Evolutionary conservation across 2,113 vertebrate genomes (phyloP), one percentile per base, ranked within the genome.

Genomic region (Mionectes macconnelli): DNA sequence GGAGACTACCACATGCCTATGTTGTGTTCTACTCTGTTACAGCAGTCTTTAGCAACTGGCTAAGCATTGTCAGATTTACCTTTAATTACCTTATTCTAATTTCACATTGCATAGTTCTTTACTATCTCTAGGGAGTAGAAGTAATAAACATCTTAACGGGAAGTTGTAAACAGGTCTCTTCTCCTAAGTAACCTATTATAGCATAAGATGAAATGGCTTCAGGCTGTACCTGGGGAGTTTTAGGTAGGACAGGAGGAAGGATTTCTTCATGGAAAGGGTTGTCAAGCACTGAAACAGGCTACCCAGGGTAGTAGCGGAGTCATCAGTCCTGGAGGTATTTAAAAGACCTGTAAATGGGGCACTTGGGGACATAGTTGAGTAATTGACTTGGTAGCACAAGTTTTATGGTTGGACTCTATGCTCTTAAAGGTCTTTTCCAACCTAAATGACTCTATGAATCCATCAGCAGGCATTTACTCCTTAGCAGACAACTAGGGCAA

Each of bases 1-100:
- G 40, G 67, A 86, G 30, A 66, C 5, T 24, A 74, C 47, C 15
- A 75, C 15, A 13, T 33, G 6, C 4, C 11, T 39, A 0, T 24
- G 10, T 27, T 4, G 0, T 6, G 19, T 37, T 28, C 62, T 55
- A 45, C 3, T 10, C 17, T 42, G 13, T 30, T 49, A 50, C 0
- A 81, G 13, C 4, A 3, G 6, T 75, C 47, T 87, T 72, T 78
- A 44, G 5, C 44, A 70, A n/a, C 18, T 37, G 39, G 7, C 20
- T 56, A 68, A 63, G 8, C 10, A 31, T 47, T 72, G 14, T 50
- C 57, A 37, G 31, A 24, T 83, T 73, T 69, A 49, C 24, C 14
- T 68, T 79, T 69, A 56, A 49, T 85, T 80, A 52, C 14, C 14
- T 45, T 57, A 5, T 47, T 73, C 31, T 62, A 45, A 49, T 35